Base-by-base conservation (phyloP, 1,140 invertebrate genomes). In the Macrotrachela quadricornifera region DNA sequence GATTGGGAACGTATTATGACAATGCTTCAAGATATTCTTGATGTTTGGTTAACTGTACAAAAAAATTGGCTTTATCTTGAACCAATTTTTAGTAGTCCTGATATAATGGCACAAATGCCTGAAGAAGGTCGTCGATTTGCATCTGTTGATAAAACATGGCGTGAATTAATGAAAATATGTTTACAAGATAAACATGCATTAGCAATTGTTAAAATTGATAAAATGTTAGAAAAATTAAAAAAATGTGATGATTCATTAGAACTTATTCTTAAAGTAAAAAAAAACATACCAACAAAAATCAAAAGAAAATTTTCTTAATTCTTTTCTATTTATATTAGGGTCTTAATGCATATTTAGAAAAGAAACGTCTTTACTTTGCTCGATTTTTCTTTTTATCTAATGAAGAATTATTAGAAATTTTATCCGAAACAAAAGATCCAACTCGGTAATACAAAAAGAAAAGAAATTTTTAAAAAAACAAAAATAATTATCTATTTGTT, bases 321-420 rank as follows among this genome's bases (percentile, higher is more conserved):
- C n/a, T n/a, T n/a, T n/a, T n/a, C n/a, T n/a, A n/a, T n/a, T n/a
- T n/a, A 58, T 70, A 67, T 59, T 44, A 55, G 46, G 88, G 88
- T 46, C 71, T 96, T 10, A 88, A 91, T 64, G 82, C 91, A 54
- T 94, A 95, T 64, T 71, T 96, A 58, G 88, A 95, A 69, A 91
- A 91, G 74, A 94, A 95, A 64, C 74, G 88, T 21, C 71, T 92
- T 0, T 90, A 78, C 63, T 96, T 94, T 70, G 85, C 90, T 6
- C 72, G 86, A 58, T 94, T 96, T 74, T 95, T 94, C 77, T 95
- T 95, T 70, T 70, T 96, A 15, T 94, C 90, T 9, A 94, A 95
- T 66, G 87, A 94, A 64, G 88, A 95, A 66, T 67, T 96, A 30
- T 71, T 95, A 16, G 90, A 94, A 73, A 94, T 95, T 61, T 68